Evolutionary conservation across 2,113 vertebrate species (phyloP).

Genomic region (Charina bottae): DNA sequence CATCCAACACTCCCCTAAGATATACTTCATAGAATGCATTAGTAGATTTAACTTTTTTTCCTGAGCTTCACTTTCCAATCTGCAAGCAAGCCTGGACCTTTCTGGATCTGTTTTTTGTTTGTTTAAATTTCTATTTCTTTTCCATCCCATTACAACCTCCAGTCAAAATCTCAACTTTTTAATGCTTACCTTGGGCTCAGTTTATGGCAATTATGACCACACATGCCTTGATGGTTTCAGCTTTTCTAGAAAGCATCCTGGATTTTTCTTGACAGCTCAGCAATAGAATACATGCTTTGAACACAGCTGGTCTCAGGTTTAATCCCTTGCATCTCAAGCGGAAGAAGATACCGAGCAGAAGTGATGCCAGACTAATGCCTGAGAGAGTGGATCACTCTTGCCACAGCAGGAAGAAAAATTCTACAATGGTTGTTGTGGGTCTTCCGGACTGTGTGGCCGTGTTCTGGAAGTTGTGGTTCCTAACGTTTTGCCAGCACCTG

Average conservation of each 20-base stretch:
- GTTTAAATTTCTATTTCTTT: not conserved
- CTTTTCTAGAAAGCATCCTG: not conserved
- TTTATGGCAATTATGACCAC: not conserved
- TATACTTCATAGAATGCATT: not conserved
- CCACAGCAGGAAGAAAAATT: not conserved
- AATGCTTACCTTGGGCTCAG: not conserved
- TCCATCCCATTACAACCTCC: not conserved
- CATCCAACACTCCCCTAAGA: too few relatives aligned
- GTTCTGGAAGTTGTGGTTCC: too few relatives aligned
- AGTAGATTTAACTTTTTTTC: not conserved
- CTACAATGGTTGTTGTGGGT: too few relatives aligned
- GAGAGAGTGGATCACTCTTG: not conserved
- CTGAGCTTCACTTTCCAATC: not conserved
- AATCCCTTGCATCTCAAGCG: not conserved
- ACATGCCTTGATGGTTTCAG: not conserved
- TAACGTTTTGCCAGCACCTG: too few relatives aligned
- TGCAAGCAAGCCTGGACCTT: not conserved
- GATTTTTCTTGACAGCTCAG: not conserved
- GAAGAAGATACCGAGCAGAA: not conserved
- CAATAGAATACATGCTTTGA: too few relatives aligned
- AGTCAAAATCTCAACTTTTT: conserved; percentile 1
- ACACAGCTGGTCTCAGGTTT: not conserved
- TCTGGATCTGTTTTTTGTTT: not conserved
- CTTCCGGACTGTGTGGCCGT: too few relatives aligned
- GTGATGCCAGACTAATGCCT: not conserved